A percentile compares a stretch with the other conserved stretches of the same genome.
Evolutionary conservation across 2,113 vertebrate species (phyloP).

Genomic region (Mus musculus): DNA sequence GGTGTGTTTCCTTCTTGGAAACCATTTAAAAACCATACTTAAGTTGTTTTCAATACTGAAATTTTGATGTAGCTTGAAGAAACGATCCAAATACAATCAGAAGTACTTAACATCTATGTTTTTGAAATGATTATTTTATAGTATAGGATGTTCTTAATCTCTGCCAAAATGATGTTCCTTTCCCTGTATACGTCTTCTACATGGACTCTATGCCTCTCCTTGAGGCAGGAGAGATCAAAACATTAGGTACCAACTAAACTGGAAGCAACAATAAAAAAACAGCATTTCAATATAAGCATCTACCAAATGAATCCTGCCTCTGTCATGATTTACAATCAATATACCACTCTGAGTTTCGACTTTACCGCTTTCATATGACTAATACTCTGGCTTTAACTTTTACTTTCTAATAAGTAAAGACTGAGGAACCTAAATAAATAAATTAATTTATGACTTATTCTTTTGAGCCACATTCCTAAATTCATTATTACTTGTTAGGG

Average conservation of each 20-base stretch:
- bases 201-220: constrained; percentile 12
- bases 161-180: constrained; percentile 43
- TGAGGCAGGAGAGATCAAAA: constrained; percentile 59
- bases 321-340: constrained; percentile 21
- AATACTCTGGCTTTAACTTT: neutral
- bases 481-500: neutral
- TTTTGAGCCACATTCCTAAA: constrained; percentile 41
- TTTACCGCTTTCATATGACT: constrained; percentile 34
- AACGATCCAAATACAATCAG: neutral
- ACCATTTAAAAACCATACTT: constrained; percentile 13
- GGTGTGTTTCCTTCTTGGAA: constrained; percentile 14
- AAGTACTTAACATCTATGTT: neutral
- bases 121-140: constrained; percentile 57
- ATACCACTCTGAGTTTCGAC: neutral
- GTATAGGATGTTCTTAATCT: constrained; percentile 37
- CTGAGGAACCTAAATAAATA: constrained; percentile 9
- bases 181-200: constrained; percentile 12
- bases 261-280: constrained; percentile 64
- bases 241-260: constrained; percentile 40
- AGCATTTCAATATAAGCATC: constrained; percentile 57
- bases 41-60: constrained; percentile 52
- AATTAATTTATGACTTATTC: constrained; percentile 21
- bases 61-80: constrained; percentile 15
- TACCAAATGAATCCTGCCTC: neutral
- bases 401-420: constrained; percentile 20